These are phyloP conservation scores for Oryzias curvinotus DNA, from an alignment of 2,113 vertebrate genomes.

Conservation along the genomic window DNA sequence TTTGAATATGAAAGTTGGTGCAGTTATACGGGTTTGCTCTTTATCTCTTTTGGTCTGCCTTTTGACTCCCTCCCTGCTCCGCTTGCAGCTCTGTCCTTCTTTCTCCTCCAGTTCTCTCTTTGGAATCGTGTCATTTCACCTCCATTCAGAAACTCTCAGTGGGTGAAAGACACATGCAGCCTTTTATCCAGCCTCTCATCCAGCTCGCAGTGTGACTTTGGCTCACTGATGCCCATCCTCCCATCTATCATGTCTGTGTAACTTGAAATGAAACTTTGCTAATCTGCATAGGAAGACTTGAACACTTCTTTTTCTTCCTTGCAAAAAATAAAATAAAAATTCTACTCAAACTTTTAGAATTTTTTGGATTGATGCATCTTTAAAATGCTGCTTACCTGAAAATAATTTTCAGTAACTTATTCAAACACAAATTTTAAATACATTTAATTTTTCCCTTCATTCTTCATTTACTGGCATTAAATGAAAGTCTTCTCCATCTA, in stretches of 20 bases:
- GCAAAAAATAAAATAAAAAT: too few species aligned
- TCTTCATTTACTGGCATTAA: too few species aligned
- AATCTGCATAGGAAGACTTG: constrained; percentile 16
- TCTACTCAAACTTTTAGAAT: too few species aligned
- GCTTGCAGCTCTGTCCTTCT: constrained; percentile 31
- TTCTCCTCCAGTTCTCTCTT: constrained; percentile 22
- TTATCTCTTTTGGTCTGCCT: constrained; percentile 11
- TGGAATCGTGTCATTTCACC: constrained; percentile 56
- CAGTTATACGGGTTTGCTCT: constrained; percentile 33
- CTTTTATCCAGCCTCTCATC: constrained; percentile 48
- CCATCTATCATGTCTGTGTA: constrained; percentile 4
- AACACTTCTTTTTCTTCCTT: background rate
- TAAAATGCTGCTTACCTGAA: too few species aligned
- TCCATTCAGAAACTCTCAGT: constrained; percentile 55
- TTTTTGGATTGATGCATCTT: too few species aligned
- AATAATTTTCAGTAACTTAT: too few species aligned
- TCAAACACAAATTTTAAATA: too few species aligned
- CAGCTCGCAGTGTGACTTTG: constrained; percentile 36
- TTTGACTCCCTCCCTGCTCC: constrained; percentile 19
- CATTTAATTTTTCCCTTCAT: too few species aligned
- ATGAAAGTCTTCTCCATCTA: too few species aligned
- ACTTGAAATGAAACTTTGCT: constrained; percentile 32
- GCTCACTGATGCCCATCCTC: constrained; percentile 15
- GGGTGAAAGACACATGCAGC: constrained; percentile 35
- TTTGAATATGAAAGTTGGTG: constrained; percentile 17